Conservation (phyloP, 2,888 invertebrate species). For the Leucophenga montana region DNA sequence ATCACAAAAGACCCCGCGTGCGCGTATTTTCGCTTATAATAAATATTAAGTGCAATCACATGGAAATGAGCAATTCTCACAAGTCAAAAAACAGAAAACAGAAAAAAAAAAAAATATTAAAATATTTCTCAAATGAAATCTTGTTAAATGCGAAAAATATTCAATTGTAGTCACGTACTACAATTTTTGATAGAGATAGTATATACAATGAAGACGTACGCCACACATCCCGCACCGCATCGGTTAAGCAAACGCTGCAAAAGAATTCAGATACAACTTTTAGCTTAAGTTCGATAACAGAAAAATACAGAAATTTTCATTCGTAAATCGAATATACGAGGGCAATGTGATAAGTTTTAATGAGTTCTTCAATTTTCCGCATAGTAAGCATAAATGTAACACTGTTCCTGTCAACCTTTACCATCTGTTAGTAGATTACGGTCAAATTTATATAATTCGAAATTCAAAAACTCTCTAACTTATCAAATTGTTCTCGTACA, state of each 20-base stretch:
- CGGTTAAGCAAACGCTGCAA: slow-evolving; percentile 39
- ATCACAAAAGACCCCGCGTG: not conserved
- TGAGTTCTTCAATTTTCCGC: no score
- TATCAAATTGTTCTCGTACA: no score
- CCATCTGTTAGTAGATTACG: no score
- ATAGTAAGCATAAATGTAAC: no score
- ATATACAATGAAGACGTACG: slow-evolving; percentile 38
- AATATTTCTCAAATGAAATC: slow-evolving; percentile 48
- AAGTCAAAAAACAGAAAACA: slow-evolving; percentile 4
- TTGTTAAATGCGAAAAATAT: slow-evolving; percentile 58
- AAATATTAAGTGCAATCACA: slow-evolving; percentile 20
- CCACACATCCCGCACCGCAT: slow-evolving; percentile 38
- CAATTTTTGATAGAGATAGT: slow-evolving; percentile 22
- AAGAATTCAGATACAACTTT: slow-evolving; percentile 25
- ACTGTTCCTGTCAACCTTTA: no score
- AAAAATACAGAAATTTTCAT: not conserved
- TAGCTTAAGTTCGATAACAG: not conserved
- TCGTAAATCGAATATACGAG: not conserved
- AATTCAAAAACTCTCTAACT: no score
- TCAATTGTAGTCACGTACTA: slow-evolving; percentile 59
- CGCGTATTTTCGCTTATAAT: not conserved
- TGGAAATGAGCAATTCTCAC: not conserved
- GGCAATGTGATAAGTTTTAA: no score
- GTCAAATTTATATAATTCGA: no score
- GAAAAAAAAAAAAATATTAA: slow-evolving; percentile 30